phyloP scores from a whole-genome alignment of 1,140 invertebrate species.

The Bactericera cockerelli region DNA sequence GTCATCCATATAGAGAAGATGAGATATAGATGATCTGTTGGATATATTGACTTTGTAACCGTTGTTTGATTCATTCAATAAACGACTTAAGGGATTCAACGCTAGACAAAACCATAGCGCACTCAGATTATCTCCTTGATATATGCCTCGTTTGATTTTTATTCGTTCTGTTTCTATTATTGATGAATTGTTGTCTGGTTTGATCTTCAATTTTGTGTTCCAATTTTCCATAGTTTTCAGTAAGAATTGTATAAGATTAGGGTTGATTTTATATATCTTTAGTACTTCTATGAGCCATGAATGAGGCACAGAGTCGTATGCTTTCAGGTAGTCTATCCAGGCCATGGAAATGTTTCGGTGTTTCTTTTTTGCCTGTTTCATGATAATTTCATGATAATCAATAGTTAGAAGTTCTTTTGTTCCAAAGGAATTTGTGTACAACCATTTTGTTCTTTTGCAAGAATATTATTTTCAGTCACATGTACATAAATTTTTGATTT shows the following conservation, averaged over 20 bases:
- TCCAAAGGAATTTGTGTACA: slow-evolving; percentile 18
- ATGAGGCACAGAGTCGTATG: slow-evolving; percentile 10
- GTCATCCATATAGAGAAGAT: background rate
- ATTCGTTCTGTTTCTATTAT: no score
- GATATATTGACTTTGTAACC: background rate
- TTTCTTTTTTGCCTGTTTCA: slow-evolving; percentile 6
- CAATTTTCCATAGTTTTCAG: background rate
- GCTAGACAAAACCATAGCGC: background rate
- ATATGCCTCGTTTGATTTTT: no score
- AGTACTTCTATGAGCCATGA: background rate
- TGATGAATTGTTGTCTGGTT: no score
- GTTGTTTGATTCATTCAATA: background rate
- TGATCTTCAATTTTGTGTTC: background rate
- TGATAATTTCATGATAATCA: slow-evolving; percentile 16
- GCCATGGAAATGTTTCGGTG: background rate
- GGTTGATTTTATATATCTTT: background rate
- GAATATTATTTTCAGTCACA: slow-evolving; percentile 12
- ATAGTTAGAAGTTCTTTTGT: slow-evolving; percentile 22
- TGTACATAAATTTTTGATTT: slow-evolving; percentile 17
- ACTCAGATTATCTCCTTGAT: background rate
- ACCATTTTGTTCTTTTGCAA: slow-evolving; percentile 21
- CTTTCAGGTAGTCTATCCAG: slow-evolving; percentile 21
- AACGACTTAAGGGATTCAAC: background rate
- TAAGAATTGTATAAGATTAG: background rate
- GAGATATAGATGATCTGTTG: no score